These are phyloP conservation scores for Anarrhichthys ocellatus DNA, from an alignment of 2,113 vertebrate species.

Conservation along the genomic window DNA sequence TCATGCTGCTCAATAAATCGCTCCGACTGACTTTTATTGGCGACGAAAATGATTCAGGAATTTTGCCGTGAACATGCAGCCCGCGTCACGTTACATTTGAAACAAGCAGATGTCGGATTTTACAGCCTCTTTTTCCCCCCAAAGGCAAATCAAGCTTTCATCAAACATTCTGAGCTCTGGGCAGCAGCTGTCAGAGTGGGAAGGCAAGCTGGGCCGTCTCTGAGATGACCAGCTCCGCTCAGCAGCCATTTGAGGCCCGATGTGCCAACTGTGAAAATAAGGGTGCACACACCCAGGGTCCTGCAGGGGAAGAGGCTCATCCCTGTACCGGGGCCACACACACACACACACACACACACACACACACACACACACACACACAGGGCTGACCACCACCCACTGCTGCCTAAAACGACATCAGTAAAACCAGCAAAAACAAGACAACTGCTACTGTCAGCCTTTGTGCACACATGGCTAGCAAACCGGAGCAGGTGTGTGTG, in stretches of 20 bases:
- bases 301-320: constrained; percentile 49
- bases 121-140: constrained; percentile 10
- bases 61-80: neutral
- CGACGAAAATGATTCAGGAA: neutral
- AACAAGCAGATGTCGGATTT: constrained; percentile 35
- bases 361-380: constrained; percentile 37
- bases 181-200: constrained; percentile 65
- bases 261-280: constrained; percentile 78
- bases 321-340: constrained; percentile 57
- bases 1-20: neutral
- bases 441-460: constrained; percentile 70
- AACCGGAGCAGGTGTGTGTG: constrained; percentile 68
- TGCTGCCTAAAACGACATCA: constrained; percentile 44
- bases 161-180: constrained; percentile 38
- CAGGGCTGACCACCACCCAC: constrained; percentile 54
- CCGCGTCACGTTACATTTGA: neutral
- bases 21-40: neutral
- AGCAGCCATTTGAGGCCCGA: constrained; percentile 60
- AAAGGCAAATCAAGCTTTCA: constrained; percentile 58
- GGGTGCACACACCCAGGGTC: constrained; percentile 49
- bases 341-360: constrained; percentile 57
- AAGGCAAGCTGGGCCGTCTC: constrained; percentile 48
- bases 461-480: constrained; percentile 28
- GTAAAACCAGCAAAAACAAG: constrained; percentile 56
- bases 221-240: constrained; percentile 51